Percentiles rank a stretch among this genome's conserved stretches.
These are phyloP conservation scores for Nylanderia fulva DNA, from an alignment of 1,140 invertebrate genomes.

Conservation along the genomic window DNA sequence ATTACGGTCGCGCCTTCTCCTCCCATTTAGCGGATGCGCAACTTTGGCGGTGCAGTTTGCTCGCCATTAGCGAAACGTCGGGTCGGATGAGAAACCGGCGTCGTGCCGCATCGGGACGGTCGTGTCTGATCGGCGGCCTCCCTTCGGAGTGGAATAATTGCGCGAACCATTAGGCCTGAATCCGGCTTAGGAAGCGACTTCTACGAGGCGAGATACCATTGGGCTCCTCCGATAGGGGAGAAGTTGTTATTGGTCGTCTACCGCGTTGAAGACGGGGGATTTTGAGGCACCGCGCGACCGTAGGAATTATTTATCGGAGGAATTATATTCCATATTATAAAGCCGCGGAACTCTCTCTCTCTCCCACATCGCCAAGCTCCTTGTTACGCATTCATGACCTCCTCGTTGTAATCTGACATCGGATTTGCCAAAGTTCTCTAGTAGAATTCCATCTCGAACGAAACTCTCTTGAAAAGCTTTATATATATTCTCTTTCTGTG, in stretches of 20 bases:
- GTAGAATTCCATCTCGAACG: neutral
- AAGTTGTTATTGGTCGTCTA: neutral
- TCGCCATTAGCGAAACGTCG: slow-evolving; percentile 78
- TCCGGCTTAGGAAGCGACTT: slow-evolving; percentile 77
- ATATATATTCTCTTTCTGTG: neutral
- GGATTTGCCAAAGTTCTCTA: slow-evolving; percentile 2
- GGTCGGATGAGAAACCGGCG: slow-evolving; percentile 70
- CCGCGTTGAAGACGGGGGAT: neutral
- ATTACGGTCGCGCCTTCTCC: slow-evolving; percentile 58
- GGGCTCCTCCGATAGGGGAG: neutral
- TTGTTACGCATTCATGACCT: slow-evolving; percentile 81
- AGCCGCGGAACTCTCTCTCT: slow-evolving; percentile 61
- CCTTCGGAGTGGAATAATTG: slow-evolving; percentile 71
- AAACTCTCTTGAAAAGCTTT: slow-evolving; percentile 31
- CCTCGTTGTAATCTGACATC: slow-evolving; percentile 75
- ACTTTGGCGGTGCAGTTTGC: slow-evolving; percentile 70
- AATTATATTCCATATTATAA: slow-evolving; percentile 78
- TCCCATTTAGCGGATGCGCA: slow-evolving; percentile 58
- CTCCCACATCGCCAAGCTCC: slow-evolving; percentile 23
- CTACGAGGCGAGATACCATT: slow-evolving; percentile 9
- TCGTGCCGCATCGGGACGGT: slow-evolving; percentile 36
- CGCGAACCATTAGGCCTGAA: slow-evolving; percentile 80
- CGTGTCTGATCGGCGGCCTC: slow-evolving; percentile 38
- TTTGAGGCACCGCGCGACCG: slow-evolving; percentile 23
- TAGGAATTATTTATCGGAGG: slow-evolving; percentile 70